Conservation (phyloP, 2,888 invertebrate genomes). For the Platycheirus albimanus region DNA sequence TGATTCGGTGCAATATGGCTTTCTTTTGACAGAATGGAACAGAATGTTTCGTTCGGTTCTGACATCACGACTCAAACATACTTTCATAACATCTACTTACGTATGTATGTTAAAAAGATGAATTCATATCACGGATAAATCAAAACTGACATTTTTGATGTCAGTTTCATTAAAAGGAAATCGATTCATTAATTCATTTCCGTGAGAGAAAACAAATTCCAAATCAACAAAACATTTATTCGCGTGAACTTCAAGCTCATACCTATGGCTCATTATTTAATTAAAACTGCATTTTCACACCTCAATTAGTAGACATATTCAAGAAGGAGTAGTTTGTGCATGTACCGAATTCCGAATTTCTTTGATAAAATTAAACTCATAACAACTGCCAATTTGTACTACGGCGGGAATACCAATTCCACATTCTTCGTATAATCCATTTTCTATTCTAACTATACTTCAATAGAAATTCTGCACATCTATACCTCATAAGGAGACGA, state of each 20-base stretch:
- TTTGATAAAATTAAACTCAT: conserved; percentile 58
- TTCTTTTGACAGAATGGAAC: no score
- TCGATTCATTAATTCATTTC: no score
- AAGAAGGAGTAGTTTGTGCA: conserved; percentile 3
- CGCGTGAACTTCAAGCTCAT: not conserved
- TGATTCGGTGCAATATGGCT: no score
- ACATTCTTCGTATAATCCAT: not conserved
- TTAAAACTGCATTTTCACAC: conserved; percentile 64
- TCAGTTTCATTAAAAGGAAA: no score
- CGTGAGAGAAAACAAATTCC: no score
- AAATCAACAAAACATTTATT: no score
- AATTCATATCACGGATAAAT: no score
- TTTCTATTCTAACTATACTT: not conserved
- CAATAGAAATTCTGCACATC: not conserved
- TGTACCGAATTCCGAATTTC: conserved; percentile 12
- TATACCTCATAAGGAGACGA: conserved; percentile 13
- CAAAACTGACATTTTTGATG: no score
- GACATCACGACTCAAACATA: no score
- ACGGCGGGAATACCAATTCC: conserved; percentile 30
- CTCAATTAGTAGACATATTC: conserved; percentile 52
- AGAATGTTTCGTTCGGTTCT: no score
- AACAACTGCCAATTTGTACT: conserved; percentile 68
- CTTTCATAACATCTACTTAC: no score
- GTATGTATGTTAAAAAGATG: no score
- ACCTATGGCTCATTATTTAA: conserved; percentile 41